Base-by-base conservation (phyloP, 2,113 vertebrate genomes). In the Channa maculata region DNA sequence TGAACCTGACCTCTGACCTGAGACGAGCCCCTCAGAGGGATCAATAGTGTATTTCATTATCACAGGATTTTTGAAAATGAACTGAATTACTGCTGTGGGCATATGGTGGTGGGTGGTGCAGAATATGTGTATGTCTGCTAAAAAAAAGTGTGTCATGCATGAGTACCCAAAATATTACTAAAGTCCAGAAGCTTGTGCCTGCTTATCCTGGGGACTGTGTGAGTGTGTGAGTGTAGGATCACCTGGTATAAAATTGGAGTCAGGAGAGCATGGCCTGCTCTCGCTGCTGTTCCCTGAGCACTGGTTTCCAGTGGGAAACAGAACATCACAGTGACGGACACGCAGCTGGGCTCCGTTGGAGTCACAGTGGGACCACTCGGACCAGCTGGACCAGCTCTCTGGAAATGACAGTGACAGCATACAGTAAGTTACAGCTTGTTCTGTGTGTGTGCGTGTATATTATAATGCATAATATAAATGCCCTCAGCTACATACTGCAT, bases 321-420 rank as follows among this genome's bases (percentile, higher is more conserved):
- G 88, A 45, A 97, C 84, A 52, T 96, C 76, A 44, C 98, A 99
- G 77, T 96, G 97, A 39, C 98, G 96, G 37, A 92, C 34, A 0
- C 97, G 97, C 68, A 92, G 75, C 89, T 98, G 97, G 78, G 89
- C 14, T 0, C 96, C 95, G 0, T 94, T 93, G 0, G 94, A 86
- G 68, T 97, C 95, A 0, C 98, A 99, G n/a, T 87, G 91, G 0
- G 97, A 96, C 98, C 98, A 99, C 71, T 94, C 91, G 0, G 97
- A 98, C 98, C 98, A 99, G 75, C 95, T 94, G 0, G 97, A 98
- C 98, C 98, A 99, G 89, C 95, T 99, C 93, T 98, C 98, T 99
- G 92, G 60, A 90, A 88, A 84, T 0, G 37, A 53, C 13, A 74
- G 12, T 50, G 81, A 86, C 67, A 86, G 80, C 24, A 24, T 24